Base-by-base conservation (phyloP, 2,113 vertebrate species). In the Dicaeum eximium region DNA sequence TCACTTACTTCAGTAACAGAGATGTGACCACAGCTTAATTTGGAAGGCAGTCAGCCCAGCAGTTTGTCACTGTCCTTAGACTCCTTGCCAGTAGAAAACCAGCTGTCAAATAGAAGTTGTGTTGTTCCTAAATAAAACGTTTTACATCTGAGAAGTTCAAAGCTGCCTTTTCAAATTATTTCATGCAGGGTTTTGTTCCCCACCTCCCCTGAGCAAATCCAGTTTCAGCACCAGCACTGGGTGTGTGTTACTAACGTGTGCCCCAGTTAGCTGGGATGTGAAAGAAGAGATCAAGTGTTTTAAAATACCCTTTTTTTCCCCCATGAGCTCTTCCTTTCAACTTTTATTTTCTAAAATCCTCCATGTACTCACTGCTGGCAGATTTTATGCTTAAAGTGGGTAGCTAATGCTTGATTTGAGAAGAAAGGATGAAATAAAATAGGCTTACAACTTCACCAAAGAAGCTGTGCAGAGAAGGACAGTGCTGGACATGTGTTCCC, bases 351-450 rank as follows among this genome's bases (percentile, higher is more conserved):
- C 50, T 73, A 70, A 95, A 95, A 65, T 73, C 66, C 45, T 91
- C 53, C 30, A 2, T 27, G 50, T 60, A 74, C 42, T 86, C 2
- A 6, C 37, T 82, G 44, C 71, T 93, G 74, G 75, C 71, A 90
- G 58, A 82, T 70, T 75, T 86, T 64, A 25, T 77, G 42, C 65
- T 83, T 86, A 33, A 90, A 92, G 24, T 47, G 15, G 90, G 50
- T 80, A 66, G 70, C 81, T 94, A 65, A 80, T 33, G 17, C 50
- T 75, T 85, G 60, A 54, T 42, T 51, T 86, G n/a, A 85, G 81
- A 94, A 89, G 56, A 71, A 91, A 88, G 47, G 27, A 70, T 88
- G 60, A 88, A 79, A 56, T 88, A 74, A 95, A 95, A 62, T 28
- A 73, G 66, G 58, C 67, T 44, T 66, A 31, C 6, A 65, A 4